A percentile compares a stretch with the other conserved stretches of the same genome.
These are phyloP conservation scores for Gymnarchus niloticus DNA, from an alignment of 2,113 vertebrate genomes.

Conservation along the genomic window DNA sequence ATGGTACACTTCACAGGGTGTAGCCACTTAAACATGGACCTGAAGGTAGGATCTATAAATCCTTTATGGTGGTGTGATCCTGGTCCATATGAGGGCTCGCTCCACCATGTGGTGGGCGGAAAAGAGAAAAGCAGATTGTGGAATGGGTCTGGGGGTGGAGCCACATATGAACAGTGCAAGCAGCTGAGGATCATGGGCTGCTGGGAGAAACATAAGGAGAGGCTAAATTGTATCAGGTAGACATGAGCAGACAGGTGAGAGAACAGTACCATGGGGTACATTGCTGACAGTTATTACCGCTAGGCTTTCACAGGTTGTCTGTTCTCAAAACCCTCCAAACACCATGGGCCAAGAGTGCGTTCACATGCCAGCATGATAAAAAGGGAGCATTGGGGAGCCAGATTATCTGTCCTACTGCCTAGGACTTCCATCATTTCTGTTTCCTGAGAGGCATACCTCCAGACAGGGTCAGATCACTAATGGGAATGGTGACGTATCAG, in stretches of 20 bases:
- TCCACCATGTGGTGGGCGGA: background rate
- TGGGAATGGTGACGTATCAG: background rate
- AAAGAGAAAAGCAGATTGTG: background rate
- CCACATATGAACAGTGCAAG: too few species aligned
- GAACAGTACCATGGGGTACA: background rate
- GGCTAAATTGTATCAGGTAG: background rate
- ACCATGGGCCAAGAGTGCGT: background rate
- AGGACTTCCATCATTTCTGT: background rate
- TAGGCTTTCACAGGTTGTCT: background rate
- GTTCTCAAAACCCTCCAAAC: background rate
- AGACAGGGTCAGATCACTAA: background rate
- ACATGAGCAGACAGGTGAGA: background rate
- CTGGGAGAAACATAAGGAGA: background rate
- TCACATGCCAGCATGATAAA: background rate
- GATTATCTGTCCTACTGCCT: background rate
- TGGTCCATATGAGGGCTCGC: background rate
- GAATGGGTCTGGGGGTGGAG: background rate
- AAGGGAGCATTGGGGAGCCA: background rate
- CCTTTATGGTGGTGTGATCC: background rate
- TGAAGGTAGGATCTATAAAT: background rate
- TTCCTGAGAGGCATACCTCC: background rate
- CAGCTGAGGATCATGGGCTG: too few species aligned
- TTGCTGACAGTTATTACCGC: background rate
- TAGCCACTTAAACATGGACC: background rate
- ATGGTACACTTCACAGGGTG: background rate